Percentiles rank a stretch among this genome's conserved stretches.
These are phyloP conservation scores for Esox masquinongy DNA, from an alignment of 2,797 vertebrate species.

Conservation along the genomic window DNA sequence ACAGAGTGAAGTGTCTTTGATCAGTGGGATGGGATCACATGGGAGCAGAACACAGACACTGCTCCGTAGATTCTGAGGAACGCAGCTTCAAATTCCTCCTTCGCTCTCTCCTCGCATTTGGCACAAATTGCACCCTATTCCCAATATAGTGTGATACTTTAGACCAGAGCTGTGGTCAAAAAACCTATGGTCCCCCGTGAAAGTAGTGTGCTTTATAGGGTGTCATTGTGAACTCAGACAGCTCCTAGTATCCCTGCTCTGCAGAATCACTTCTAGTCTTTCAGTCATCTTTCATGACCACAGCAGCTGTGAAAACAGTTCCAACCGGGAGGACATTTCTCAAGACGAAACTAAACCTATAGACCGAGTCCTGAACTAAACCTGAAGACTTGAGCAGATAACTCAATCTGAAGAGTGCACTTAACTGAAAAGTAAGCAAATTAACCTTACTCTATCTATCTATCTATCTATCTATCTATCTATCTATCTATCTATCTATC, in stretches of 20 bases:
- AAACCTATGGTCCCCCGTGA: background rate
- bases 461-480: too few relatives aligned
- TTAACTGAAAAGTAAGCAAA: too few relatives aligned
- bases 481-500: too few relatives aligned
- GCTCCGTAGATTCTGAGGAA: conserved; percentile 64
- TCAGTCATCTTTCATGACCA: conserved; percentile 42
- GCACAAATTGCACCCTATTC: background rate
- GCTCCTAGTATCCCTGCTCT: conserved; percentile 49
- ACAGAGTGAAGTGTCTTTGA: conserved; percentile 59
- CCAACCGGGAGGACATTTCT: conserved; percentile 45
- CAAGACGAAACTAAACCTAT: conserved; percentile 12
- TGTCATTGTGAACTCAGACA: background rate
- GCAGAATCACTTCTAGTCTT: conserved; percentile 58
- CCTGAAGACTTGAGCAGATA: too few relatives aligned
- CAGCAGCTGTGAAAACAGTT: conserved; percentile 69
- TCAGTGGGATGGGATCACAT: conserved; percentile 61
- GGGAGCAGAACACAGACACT: conserved; percentile 40
- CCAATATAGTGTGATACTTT: background rate
- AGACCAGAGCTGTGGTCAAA: background rate
- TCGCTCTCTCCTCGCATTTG: background rate
- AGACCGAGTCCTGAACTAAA: too few relatives aligned
- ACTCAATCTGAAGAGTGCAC: too few relatives aligned
- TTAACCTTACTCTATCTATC: too few relatives aligned
- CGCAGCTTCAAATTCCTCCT: conserved; percentile 65
- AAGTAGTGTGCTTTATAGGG: background rate